Conservation (phyloP, 2,113 vertebrate species). For the Cervus canadensis region DNA sequence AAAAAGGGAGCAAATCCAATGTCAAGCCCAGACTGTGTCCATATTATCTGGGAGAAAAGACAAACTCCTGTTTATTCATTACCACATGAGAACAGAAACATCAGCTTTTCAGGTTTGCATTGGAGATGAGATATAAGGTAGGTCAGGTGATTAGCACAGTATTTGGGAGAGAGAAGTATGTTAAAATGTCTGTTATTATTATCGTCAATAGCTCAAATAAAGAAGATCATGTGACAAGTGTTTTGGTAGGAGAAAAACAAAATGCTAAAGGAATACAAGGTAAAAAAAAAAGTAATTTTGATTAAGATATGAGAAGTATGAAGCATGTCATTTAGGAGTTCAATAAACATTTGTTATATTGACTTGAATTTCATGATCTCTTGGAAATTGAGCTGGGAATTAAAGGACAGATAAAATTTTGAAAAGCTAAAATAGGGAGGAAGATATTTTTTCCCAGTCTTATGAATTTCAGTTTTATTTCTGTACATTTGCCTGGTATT, state of each 20-base stretch:
- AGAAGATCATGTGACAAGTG: background rate
- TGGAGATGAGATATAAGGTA: background rate
- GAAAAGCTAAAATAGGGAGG: background rate
- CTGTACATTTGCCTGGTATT: background rate
- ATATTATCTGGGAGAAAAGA: background rate
- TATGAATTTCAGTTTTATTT: background rate
- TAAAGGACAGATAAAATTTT: background rate
- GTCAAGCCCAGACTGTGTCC: background rate
- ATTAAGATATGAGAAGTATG: background rate
- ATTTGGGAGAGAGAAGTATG: background rate
- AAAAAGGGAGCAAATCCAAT: background rate
- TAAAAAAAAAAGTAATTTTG: background rate
- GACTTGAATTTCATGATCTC: background rate
- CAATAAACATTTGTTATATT: background rate
- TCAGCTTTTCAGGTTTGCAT: background rate
- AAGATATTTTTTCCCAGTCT: background rate
- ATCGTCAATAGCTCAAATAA: background rate
- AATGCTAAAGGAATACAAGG: background rate
- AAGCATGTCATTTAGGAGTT: background rate
- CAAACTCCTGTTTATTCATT: background rate
- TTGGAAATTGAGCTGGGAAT: background rate
- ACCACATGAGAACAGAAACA: background rate
- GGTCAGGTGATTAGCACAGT: background rate
- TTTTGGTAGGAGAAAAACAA: background rate
- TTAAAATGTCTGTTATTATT: background rate